Conservation (phyloP, 1,140 invertebrate genomes). For the Scaptodrosophila lebanonensis region DNA sequence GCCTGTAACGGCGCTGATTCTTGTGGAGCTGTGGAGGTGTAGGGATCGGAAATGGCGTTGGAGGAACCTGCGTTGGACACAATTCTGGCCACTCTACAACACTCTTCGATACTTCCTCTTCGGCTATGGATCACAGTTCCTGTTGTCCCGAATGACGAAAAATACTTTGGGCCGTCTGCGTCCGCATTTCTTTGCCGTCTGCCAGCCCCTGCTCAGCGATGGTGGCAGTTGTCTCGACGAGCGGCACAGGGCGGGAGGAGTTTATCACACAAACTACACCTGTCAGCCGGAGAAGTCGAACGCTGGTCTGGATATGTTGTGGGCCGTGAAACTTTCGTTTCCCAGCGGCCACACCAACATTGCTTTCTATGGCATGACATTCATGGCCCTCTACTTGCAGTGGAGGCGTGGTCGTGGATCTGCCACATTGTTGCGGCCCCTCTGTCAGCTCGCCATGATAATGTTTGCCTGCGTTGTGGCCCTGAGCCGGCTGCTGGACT, state of each 20-base stretch:
- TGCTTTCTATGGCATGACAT: slow-evolving; percentile 87
- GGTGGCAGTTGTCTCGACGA: slow-evolving; percentile 78
- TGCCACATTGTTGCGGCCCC: slow-evolving; percentile 86
- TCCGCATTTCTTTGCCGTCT: slow-evolving; percentile 92
- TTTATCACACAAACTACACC: slow-evolving; percentile 82
- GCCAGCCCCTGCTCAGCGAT: slow-evolving; percentile 80
- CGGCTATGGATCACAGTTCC: slow-evolving; percentile 86
- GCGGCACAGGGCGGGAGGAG: slow-evolving; percentile 80
- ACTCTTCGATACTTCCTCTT: slow-evolving; percentile 88
- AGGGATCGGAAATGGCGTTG: slow-evolving; percentile 10
- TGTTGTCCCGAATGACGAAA: slow-evolving; percentile 92
- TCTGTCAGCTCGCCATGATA: slow-evolving; percentile 85
- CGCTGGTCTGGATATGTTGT: slow-evolving; percentile 79
- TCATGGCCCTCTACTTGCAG: slow-evolving; percentile 90
- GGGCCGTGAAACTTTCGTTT: slow-evolving; percentile 87
- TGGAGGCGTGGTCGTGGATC: slow-evolving; percentile 83
- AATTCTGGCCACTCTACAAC: slow-evolving; percentile 83
- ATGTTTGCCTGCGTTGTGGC: slow-evolving; percentile 88
- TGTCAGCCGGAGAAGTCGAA: slow-evolving; percentile 79
- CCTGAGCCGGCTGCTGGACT: slow-evolving; percentile 92
- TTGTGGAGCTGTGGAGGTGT: slow-evolving; percentile 64
- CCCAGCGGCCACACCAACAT: slow-evolving; percentile 89
- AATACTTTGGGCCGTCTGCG: slow-evolving; percentile 92
- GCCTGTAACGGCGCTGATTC: slow-evolving; percentile 50
- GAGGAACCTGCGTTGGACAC: slow-evolving; percentile 14